Conservation (phyloP, 1,140 invertebrate species). For the Magallana angulata region DNA sequence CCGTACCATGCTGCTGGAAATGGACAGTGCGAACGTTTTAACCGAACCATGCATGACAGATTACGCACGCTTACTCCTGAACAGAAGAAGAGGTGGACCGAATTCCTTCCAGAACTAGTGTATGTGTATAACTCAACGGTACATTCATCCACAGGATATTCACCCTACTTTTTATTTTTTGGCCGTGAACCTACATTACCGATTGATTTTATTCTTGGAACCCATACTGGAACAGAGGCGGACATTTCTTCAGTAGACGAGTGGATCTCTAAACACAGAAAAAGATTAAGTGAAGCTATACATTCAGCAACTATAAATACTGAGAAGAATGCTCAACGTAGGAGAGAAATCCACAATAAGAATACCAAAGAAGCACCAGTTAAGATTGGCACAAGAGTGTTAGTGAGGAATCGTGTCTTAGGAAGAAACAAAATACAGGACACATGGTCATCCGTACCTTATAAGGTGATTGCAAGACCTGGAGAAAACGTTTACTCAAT, state of each 20-base stretch:
- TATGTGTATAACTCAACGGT: slow-evolving; percentile 19
- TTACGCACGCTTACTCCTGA: too few relatives aligned
- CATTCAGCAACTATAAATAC: background rate
- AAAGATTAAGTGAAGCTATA: background rate
- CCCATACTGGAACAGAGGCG: background rate
- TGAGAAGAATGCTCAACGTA: background rate
- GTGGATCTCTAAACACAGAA: slow-evolving; percentile 9
- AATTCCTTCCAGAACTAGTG: slow-evolving; percentile 10
- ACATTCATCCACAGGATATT: background rate
- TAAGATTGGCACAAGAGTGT: slow-evolving; percentile 15
- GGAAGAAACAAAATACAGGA: background rate
- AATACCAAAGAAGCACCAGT: background rate
- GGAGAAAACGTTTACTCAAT: slow-evolving; percentile 45
- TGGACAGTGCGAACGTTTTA: too few relatives aligned
- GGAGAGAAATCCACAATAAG: background rate
- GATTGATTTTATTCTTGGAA: background rate
- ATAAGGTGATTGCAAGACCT: slow-evolving; percentile 30
- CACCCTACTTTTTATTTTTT: background rate
- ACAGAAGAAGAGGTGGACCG: background rate
- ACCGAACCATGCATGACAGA: too few relatives aligned
- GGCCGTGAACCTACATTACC: background rate
- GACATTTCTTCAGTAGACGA: background rate
- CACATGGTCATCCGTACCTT: slow-evolving; percentile 30
- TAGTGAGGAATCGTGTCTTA: slow-evolving; percentile 20
- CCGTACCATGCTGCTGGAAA: too few relatives aligned